Percentiles rank a stretch among this genome's conserved stretches.
Conservation (phyloP, 2,113 vertebrate species). For the Tricholaema leucomelas region DNA sequence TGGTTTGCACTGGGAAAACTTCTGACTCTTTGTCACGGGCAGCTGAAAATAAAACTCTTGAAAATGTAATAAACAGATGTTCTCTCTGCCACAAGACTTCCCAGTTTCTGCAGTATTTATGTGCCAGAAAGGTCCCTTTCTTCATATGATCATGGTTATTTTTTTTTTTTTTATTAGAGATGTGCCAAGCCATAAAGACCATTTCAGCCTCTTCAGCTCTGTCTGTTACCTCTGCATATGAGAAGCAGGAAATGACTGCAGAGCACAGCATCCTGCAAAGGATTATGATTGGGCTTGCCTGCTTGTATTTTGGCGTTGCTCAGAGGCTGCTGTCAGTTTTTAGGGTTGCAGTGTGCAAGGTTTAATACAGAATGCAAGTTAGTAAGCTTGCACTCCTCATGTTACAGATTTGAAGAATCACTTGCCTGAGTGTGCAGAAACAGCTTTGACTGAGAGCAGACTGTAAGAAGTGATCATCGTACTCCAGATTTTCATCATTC, state of each 20-base stretch:
- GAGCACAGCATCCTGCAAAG: not conserved
- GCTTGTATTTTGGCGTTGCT: constrained; percentile 2
- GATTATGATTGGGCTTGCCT: constrained; percentile 17
- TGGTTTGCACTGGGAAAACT: not conserved
- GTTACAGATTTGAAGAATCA: not conserved
- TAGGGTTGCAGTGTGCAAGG: not conserved
- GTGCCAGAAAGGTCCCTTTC: constrained; percentile 55
- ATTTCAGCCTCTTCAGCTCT: not conserved
- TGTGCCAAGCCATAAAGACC: constrained; percentile 30
- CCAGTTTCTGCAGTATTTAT: constrained; percentile 21
- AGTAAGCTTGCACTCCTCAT: not conserved
- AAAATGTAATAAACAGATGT: constrained; percentile 70
- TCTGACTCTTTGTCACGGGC: not conserved
- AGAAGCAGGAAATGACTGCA: constrained; percentile 50
- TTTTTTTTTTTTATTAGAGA: constrained; percentile 62
- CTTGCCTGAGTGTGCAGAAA: not conserved
- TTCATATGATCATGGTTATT: not conserved
- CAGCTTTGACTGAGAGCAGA: not conserved
- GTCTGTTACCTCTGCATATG: constrained; percentile 15
- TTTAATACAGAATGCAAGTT: not conserved
- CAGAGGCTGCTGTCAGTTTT: not conserved
- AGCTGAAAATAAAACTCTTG: constrained; percentile 55
- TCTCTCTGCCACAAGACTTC: constrained; percentile 29
- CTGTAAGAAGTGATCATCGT: rapidly evolving
- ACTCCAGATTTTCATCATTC: not conserved